Evolutionary conservation across 2,888 invertebrate species (phyloP).

Genomic region (Lepidocyrtoides sp.): DNA sequence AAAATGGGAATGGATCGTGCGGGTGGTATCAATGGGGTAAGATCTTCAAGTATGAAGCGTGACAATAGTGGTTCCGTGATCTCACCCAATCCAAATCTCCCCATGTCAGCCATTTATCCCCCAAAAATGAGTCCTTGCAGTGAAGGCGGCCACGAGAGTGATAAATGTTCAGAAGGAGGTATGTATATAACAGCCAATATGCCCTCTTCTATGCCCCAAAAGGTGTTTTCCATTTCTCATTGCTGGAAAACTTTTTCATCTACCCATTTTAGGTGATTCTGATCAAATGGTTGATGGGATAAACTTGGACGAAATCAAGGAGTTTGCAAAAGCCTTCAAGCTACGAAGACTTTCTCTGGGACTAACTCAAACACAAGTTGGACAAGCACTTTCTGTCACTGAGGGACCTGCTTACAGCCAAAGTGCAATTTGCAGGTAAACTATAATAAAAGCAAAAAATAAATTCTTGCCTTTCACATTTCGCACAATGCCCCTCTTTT

Average conservation of each 20-base stretch:
- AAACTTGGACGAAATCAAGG: slow-evolving; percentile 98
- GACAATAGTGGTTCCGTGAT: slow-evolving; percentile 79
- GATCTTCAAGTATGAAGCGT: slow-evolving; percentile 79
- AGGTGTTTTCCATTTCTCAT: too few species aligned
- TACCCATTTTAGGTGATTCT: slow-evolving; percentile 58
- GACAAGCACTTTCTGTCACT: slow-evolving; percentile 98
- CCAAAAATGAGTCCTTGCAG: slow-evolving; percentile 84
- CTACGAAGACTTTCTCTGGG: slow-evolving; percentile 96
- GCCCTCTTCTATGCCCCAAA: too few species aligned
- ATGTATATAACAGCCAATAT: neutral
- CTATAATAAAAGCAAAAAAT: neutral
- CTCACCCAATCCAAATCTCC: slow-evolving; percentile 78
- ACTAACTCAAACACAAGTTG: slow-evolving; percentile 96
- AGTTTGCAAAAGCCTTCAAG: slow-evolving; percentile 99
- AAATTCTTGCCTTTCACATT: slow-evolving; percentile 22
- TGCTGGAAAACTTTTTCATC: neutral
- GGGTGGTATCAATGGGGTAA: slow-evolving; percentile 76
- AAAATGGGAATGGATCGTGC: slow-evolving; percentile 80
- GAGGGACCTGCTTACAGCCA: slow-evolving; percentile 99
- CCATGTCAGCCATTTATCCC: slow-evolving; percentile 80
- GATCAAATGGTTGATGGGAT: slow-evolving; percentile 93
- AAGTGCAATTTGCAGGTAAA: slow-evolving; percentile 99
- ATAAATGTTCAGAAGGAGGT: slow-evolving; percentile 84
- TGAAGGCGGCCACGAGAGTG: slow-evolving; percentile 82
- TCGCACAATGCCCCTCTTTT: slow-evolving; percentile 64